Base-by-base conservation (phyloP, 2,888 invertebrate species). In the Amphiduros pacificus region DNA sequence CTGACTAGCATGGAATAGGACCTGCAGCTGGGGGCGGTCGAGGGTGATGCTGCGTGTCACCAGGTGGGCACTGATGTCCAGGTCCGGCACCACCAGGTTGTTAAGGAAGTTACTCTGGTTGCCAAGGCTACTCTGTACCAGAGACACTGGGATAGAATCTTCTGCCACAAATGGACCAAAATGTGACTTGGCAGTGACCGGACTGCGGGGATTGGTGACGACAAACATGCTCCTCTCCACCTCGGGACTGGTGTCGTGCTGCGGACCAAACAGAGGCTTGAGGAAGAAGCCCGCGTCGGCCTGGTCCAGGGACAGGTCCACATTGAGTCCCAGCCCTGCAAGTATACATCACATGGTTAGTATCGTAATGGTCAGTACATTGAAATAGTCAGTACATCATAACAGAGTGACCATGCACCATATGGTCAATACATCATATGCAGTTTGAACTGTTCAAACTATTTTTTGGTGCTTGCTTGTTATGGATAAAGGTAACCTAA, bases 101-200 rank as follows among this genome's bases (percentile, higher is more conserved):
- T 63, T 59, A 29, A 61, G 64, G n/a, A 55, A 29, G 20, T 29
- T 24, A 6, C 62, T 61, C 26, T 56, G 62, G 49, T 67, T 67
- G 31, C 55, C 62, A 11, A 60, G 55, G 17, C 54, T 52, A 20
- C 28, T 51, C 3, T 66, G 62, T 3, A 72, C 59, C 50, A 67
- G 58, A 11, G 52, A 40, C 1, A 93, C 92, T 41, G 94, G 93
- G 41, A 95, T 93, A 0, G 94, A 94, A 84, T 95, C 94, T 79
- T 94, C 94, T 59, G 94, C 94, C 72, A 93, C 93, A 84, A 95
- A 95, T 6, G 95, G 95, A 3, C 95, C 96, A 79, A 94, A 94
- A 44, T 91, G 92, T 54, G 94, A 94, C 64, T 94, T 87, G 48
- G 96, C 91, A 27, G 93, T 93, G 32, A 93, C 92, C 27, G 94